Percentiles rank a stretch among this genome's conserved stretches.
Conservation (phyloP, 2,797 vertebrate species). For the Leptodactylus fallax region DNA sequence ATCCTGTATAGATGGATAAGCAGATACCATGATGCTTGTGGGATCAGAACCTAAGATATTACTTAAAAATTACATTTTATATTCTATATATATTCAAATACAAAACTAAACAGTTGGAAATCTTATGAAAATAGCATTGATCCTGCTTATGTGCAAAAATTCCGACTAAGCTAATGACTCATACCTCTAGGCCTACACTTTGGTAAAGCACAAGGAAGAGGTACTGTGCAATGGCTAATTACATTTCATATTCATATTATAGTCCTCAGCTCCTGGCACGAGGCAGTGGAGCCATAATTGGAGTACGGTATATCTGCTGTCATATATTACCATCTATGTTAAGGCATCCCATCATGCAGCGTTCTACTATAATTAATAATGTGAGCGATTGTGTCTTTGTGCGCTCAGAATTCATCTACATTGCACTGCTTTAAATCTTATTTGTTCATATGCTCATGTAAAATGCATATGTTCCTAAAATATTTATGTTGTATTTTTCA, state of each 20-base stretch:
- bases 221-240: neutral
- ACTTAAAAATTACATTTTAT: neutral
- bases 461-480: neutral
- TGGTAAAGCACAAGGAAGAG: neutral
- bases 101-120: neutral
- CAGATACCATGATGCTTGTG: neutral
- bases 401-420: neutral
- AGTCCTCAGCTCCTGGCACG: neutral
- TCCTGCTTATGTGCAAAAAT: neutral
- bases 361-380: neutral
- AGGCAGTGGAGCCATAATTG: neutral
- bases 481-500: constrained; percentile 19
- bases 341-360: constrained; percentile 3
- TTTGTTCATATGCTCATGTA: neutral
- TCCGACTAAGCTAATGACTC: constrained; percentile 3
- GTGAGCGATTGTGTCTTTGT: neutral
- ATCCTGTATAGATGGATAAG: neutral
- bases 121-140: neutral
- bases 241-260: constrained; percentile 2
- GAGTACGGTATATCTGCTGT: constrained; percentile 23
- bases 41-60: neutral
- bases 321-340: constrained; percentile 48
- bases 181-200: neutral
- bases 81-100: neutral
- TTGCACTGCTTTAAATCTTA: neutral